Evolutionary conservation across 1,140 invertebrate genomes (phyloP).

Genomic region (Ectropis grisescens): DNA sequence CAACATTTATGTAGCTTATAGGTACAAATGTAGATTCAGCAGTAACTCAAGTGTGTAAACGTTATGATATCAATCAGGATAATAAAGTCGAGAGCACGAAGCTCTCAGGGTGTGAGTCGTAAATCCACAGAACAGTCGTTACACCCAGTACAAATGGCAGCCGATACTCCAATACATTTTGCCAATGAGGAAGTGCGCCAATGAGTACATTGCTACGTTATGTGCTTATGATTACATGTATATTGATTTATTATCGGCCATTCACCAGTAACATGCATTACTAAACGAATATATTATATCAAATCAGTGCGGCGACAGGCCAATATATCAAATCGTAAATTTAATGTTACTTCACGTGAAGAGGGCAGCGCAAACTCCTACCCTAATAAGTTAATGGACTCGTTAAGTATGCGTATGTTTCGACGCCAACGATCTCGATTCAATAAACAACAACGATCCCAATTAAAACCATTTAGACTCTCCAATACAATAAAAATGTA

Average conservation of each 20-base stretch:
- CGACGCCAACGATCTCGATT: conserved; percentile 2
- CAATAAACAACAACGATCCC: too few relatives aligned
- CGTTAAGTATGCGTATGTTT: conserved; percentile 4
- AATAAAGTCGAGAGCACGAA: conserved; percentile 15
- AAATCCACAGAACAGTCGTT: conserved; percentile 20
- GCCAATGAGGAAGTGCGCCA: conserved; percentile 17
- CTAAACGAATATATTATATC: too few relatives aligned
- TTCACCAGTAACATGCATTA: conserved; percentile 3
- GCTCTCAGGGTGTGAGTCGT: conserved; percentile 36
- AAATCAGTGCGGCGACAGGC: too few relatives aligned
- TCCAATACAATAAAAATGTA: too few relatives aligned
- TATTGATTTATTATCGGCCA: conserved; percentile 11
- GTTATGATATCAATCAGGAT: conserved; percentile 14
- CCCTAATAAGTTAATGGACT: conserved; percentile 3
- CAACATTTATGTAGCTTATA: too few relatives aligned
- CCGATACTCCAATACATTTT: conserved; percentile 27
- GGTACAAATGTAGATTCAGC: too few relatives aligned
- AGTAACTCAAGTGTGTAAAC: conserved; percentile 13
- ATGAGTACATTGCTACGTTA: background rate
- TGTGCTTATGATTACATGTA: conserved; percentile 6
- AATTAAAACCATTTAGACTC: too few relatives aligned
- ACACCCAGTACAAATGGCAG: conserved; percentile 15
- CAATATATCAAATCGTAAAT: too few relatives aligned
- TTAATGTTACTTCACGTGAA: too few relatives aligned
- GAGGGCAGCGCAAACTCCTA: too few relatives aligned